Base-by-base conservation (phyloP, 2,113 vertebrate genomes). In the Apeltes quadracus region DNA sequence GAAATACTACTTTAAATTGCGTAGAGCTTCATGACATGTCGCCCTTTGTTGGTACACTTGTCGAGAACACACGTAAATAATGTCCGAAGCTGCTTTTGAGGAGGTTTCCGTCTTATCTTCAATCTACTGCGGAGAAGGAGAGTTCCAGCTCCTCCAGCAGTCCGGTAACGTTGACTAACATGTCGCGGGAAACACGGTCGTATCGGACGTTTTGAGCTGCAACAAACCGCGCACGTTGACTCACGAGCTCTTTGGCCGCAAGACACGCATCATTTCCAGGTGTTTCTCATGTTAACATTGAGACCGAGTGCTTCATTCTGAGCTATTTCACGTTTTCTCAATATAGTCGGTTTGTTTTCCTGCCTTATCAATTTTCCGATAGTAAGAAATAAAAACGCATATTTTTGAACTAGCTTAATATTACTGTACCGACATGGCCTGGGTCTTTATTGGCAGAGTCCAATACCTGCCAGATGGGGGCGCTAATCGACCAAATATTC, bases 111-210 rank as follows among this genome's bases (percentile, higher is more conserved):
- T 89, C 0, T 65, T 96, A 56, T 86, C 90, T 1, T 93, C 95
- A 64, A 96, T 95, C 81, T 96, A 94, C 89, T 95, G 94, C 84
- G 91, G 90, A 72, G 89, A 89, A 5, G 90, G 78, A 61, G 94
- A 94, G 78, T 95, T 93, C 74, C 84, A 88, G 61, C 81, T 95
- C 71, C 44, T 95, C 39, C 89, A 83, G 20, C 82, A 85, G 57
- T 77, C 80, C 8, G 82, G 84, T 83, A 5, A 36, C 32, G 64
- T 27, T 5, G 8, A 5, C 3, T 1, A 5, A 29, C 51, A 14
- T 25, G 4, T 20, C 16, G 1, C 46, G 22, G 5, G 1, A 0
- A 20, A 50, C 34, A 22, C 25, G 5, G 14, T 15, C 16, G 44
- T 48, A 10, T 51, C n/a, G 2, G 8, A n/a, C 14, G 15, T 20